Conservation (phyloP, 2,113 vertebrate genomes). For the Acrocephalus kingi region DNA sequence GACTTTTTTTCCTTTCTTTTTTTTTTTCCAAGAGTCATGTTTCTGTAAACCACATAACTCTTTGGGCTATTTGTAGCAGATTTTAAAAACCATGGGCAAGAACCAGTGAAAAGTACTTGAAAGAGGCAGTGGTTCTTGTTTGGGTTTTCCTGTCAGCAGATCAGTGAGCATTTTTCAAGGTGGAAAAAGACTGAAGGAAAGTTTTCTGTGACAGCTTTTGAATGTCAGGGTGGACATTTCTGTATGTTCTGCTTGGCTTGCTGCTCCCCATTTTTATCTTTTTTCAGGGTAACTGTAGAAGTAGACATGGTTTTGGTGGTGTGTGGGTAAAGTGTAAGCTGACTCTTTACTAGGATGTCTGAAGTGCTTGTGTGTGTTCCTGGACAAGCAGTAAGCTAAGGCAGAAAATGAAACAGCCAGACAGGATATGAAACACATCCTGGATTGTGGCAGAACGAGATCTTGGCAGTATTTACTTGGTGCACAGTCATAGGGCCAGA, state of each 20-base stretch:
- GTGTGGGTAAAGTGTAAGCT: neutral
- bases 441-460: neutral
- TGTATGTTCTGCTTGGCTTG: neutral
- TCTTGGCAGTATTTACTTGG: neutral
- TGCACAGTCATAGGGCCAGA: neutral
- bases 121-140: neutral
- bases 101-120: neutral
- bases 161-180: neutral
- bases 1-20: neutral
- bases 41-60: neutral
- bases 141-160: neutral
- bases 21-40: neutral
- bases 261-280: neutral
- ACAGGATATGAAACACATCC: neutral
- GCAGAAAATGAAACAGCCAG: neutral
- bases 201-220: neutral
- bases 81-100: neutral
- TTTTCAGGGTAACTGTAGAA: neutral
- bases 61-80: neutral
- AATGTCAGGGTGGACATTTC: neutral
- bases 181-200: neutral
- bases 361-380: neutral
- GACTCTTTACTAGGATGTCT: neutral
- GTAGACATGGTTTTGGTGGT: neutral
- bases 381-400: neutral